A percentile compares a stretch with the other conserved stretches of the same genome.
Conservation (phyloP, 1,140 invertebrate species). For the Drosophila aff. region DNA sequence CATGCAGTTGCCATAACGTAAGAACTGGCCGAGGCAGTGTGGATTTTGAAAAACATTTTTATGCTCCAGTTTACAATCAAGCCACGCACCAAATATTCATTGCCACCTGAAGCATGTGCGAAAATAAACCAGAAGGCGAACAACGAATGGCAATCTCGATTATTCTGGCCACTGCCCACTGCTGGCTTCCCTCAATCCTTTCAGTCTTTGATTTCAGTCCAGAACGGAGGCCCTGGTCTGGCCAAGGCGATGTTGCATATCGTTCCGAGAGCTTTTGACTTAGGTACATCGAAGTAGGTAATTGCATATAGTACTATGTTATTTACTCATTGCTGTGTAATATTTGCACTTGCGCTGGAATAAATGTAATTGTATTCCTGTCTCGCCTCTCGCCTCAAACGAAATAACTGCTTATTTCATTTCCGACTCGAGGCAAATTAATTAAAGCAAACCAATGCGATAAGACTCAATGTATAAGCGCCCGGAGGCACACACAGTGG, state of each 20-base stretch:
- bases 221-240: neutral
- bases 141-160: slow-evolving; percentile 16
- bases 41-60: slow-evolving; percentile 74
- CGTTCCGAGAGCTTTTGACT: neutral
- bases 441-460: slow-evolving; percentile 49
- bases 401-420: slow-evolving; percentile 37
- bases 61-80: slow-evolving; percentile 82
- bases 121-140: slow-evolving; percentile 33
- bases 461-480: slow-evolving; percentile 20
- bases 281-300: neutral
- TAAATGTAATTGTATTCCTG: neutral
- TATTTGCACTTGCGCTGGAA: neutral
- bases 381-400: neutral
- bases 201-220: slow-evolving; percentile 11
- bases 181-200: slow-evolving; percentile 3
- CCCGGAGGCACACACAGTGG: slow-evolving; percentile 6
- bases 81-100: slow-evolving; percentile 80
- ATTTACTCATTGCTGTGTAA: neutral
- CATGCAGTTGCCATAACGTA: slow-evolving; percentile 13
- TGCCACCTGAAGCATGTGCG: slow-evolving; percentile 76
- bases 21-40: slow-evolving; percentile 30
- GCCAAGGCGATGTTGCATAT: neutral
- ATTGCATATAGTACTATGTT: neutral
- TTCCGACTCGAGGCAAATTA: slow-evolving; percentile 56
- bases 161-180: slow-evolving; percentile 25